Evolutionary conservation across 2,888 invertebrate genomes (phyloP).

Genomic region (Hypercompe scribonia): DNA sequence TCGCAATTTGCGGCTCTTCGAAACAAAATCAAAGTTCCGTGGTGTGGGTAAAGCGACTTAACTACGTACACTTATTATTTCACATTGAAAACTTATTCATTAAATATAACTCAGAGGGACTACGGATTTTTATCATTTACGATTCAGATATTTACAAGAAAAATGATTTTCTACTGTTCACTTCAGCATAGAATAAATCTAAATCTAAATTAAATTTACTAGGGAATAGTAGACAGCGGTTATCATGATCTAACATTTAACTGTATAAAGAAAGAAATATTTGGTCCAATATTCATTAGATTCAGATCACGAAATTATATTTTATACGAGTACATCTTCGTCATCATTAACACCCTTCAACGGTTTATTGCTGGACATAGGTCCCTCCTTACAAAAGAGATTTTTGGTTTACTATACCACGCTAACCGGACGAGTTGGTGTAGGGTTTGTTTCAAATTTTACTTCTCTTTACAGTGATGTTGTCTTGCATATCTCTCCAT

Average conservation of each 20-base stretch:
- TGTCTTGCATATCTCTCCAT: no score
- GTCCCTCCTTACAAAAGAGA: no score
- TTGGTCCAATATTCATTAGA: not conserved
- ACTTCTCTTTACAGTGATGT: no score
- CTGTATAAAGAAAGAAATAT: not conserved
- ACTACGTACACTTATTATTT: not conserved
- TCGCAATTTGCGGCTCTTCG: slow-evolving; percentile 6
- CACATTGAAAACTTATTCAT: not conserved
- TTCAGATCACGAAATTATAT: no score
- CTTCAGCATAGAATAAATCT: not conserved
- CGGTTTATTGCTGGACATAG: no score
- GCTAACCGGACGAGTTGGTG: no score
- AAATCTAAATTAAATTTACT: not conserved
- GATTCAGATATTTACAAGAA: not conserved
- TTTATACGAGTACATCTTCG: no score
- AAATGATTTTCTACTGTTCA: not conserved
- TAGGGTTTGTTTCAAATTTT: no score
- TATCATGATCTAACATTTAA: not conserved
- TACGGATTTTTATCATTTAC: not conserved
- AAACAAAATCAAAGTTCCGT: not conserved
- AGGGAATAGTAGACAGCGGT: not conserved
- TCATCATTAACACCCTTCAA: no score
- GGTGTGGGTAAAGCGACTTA: not conserved
- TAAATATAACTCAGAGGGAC: not conserved
- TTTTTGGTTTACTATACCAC: no score